Evolutionary conservation across 2,888 invertebrate species (phyloP).

Genomic region (Agrotis puta): DNA sequence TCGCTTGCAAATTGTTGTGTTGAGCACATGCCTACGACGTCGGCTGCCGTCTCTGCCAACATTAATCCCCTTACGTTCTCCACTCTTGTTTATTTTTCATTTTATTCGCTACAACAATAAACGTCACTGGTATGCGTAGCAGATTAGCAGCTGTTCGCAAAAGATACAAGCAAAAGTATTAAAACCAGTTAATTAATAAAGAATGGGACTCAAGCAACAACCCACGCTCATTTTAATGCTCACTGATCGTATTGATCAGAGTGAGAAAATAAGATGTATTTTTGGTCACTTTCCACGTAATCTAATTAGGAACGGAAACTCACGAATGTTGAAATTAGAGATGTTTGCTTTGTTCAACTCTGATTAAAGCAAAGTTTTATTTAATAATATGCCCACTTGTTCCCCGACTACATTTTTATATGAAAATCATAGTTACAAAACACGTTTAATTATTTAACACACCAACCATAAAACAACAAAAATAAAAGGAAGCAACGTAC

Average conservation of each 20-base stretch:
- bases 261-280: not conserved
- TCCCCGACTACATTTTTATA: slow-evolving; percentile 36
- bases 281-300: not conserved
- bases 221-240: not conserved
- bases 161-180: slow-evolving; percentile 10
- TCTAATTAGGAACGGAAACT: not conserved
- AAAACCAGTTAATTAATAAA: slow-evolving; percentile 15
- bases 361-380: not conserved
- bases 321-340: not conserved
- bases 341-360: not conserved
- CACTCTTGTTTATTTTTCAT: slow-evolving; percentile 58
- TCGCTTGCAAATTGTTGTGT: slow-evolving; percentile 68
- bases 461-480: slow-evolving; percentile 70
- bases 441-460: slow-evolving; percentile 58
- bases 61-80: slow-evolving; percentile 48
- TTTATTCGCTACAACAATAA: slow-evolving; percentile 54
- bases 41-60: slow-evolving; percentile 35
- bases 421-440: slow-evolving; percentile 60
- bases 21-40: slow-evolving; percentile 26
- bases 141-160: slow-evolving; percentile 39
- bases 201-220: not conserved
- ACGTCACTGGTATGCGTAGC: slow-evolving; percentile 36
- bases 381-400: not conserved
- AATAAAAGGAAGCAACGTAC: slow-evolving; percentile 67
- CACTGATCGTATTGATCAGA: slow-evolving; percentile 6